phyloP scores from a whole-genome alignment of 2,797 vertebrate species.

The Crenichthys baileyi region DNA sequence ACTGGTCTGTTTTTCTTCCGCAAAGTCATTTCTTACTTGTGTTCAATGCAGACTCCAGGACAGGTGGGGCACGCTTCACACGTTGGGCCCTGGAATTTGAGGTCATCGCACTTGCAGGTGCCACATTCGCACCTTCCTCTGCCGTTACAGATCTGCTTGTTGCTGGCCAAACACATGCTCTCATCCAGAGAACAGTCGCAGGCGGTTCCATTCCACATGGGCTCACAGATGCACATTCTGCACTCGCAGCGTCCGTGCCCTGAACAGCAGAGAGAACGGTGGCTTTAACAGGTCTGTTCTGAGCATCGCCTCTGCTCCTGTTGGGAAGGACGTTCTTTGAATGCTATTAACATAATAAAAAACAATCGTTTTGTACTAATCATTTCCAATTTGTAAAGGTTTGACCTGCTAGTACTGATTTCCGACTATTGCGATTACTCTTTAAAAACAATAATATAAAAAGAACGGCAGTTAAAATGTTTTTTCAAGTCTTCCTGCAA shows the following conservation, averaged over 20 bases:
- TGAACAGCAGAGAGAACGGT: constrained; percentile 44
- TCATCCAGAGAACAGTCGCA: constrained; percentile 93
- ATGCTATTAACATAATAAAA: not conserved
- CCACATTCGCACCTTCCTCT: constrained; percentile 91
- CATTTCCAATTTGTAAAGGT: too few relatives aligned
- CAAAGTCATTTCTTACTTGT: constrained; percentile 85
- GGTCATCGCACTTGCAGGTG: constrained; percentile 90
- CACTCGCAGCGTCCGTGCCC: constrained; percentile 93
- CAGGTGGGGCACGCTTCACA: constrained; percentile 97
- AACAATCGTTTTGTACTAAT: not conserved
- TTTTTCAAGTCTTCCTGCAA: not conserved
- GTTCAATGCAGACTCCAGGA: constrained; percentile 90
- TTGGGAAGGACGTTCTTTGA: too few relatives aligned
- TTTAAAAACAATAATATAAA: not conserved
- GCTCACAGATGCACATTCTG: constrained; percentile 88
- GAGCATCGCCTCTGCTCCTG: not conserved
- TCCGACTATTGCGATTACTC: not conserved
- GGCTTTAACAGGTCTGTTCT: not conserved
- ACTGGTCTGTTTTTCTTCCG: not conserved
- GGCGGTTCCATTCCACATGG: constrained; percentile 90
- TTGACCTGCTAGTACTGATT: not conserved
- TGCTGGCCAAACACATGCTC: constrained; percentile 85
- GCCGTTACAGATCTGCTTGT: constrained; percentile 93
- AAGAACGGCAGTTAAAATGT: not conserved
- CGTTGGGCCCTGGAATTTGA: constrained; percentile 95